phyloP scores from a whole-genome alignment of 2,888 invertebrate genomes.

The Eurois occulta region DNA sequence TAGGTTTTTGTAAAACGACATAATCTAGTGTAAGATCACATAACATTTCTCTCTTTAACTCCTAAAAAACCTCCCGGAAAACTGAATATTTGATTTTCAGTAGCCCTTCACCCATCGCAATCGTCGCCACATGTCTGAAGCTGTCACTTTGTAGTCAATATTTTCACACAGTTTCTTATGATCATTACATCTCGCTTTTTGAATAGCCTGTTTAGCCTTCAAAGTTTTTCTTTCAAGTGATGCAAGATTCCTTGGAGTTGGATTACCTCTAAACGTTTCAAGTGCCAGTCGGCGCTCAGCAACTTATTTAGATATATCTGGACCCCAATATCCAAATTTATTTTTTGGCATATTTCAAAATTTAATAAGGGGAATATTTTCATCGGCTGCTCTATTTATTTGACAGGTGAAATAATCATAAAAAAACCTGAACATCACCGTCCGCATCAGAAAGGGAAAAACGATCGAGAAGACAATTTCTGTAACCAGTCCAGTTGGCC shows the following conservation, averaged over 20 bases:
- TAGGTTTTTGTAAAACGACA: background rate
- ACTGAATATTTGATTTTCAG: background rate
- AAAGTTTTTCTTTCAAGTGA: background rate
- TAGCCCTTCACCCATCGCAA: conserved; percentile 6
- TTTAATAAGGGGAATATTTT: too few species aligned
- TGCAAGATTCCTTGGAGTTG: conserved; percentile 4
- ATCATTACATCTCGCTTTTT: conserved; percentile 8
- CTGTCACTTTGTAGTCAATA: background rate
- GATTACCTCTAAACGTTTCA: background rate
- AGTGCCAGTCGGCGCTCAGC: background rate
- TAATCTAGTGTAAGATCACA: conserved; percentile 2
- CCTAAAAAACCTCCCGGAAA: too few species aligned
- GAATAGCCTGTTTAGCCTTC: conserved; percentile 6
- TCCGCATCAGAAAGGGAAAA: too few species aligned
- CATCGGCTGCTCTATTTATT: too few species aligned
- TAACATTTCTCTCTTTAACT: conserved; percentile 1
- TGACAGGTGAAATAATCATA: too few species aligned
- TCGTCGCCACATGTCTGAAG: conserved; percentile 2
- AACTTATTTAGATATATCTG: background rate
- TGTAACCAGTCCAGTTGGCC: too few species aligned
- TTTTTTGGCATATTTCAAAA: too few species aligned
- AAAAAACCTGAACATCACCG: too few species aligned
- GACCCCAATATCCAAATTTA: conserved; percentile 8
- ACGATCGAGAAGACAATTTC: too few species aligned
- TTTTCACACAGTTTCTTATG: background rate